Evolutionary conservation across 1,140 invertebrate genomes (phyloP), one percentile per base, ranked within the genome.

Genomic region (Panagrolaimus sp.): DNA sequence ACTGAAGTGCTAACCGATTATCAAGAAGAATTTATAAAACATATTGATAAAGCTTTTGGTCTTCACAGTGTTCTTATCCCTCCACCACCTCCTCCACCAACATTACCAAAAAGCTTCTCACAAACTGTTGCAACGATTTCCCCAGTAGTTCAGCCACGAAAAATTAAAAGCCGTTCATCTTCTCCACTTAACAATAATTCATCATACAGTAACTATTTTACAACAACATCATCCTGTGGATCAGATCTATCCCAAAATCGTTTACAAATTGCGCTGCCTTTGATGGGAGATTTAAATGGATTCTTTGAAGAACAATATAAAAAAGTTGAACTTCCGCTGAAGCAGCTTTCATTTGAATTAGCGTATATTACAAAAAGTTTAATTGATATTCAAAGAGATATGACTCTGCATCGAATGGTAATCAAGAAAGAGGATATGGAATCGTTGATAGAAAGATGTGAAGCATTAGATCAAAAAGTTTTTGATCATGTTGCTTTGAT

Each of bases 301-400:
- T 16, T 69, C 1, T 81, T 79, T 71, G 66, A 38, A 20, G 77
- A 75, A 20, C 72, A 73, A 14, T 74, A 82, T 57, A 62, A 68
- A 23, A 66, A 69, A 64, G 71, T 83, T 43, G 77, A 80, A 20
- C 47, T 47, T 7, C 81, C 81, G 3, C n/a, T 83, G 11, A 68
- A 71, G n/a, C 57, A 72, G 20, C 71, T 80, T 38, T 46, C 70
- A 1, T 38, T 61, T 16, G 73, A 82, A 71, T 63, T 79, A 9
- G 63, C 65, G 5, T 44, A 63, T 1, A 53, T 82, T 13, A 74
- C 74, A 46, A 73, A 78, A 53, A 61, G 44, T 45, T 57, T 82
- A 23, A 76, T 81, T 20, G 78, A 82, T 43, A 45, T 76, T 13
- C 80, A 82, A 66, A 31, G 80, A 27, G 80, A 82, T 57, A 67